These are phyloP conservation scores for Hapalemur alaotrensis DNA, from an alignment of 2,797 vertebrate species.

Conservation along the genomic window DNA sequence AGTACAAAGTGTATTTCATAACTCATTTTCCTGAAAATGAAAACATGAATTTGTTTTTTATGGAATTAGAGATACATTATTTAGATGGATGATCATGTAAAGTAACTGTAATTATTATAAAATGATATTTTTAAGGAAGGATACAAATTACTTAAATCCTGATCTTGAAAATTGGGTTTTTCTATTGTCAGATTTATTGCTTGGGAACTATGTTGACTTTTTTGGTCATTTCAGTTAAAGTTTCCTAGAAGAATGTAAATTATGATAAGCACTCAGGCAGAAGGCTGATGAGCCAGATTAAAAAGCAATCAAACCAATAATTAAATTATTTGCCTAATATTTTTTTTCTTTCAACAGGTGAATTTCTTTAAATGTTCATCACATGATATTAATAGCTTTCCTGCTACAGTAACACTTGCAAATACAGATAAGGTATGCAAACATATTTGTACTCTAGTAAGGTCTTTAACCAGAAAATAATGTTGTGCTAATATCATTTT, in stretches of 20 bases:
- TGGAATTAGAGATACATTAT: background rate
- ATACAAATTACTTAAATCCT: background rate
- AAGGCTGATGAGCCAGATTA: background rate
- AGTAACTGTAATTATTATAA: background rate
- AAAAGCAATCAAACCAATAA: conserved; percentile 46
- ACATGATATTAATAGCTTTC: background rate
- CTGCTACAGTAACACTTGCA: background rate
- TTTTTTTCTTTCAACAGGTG: background rate
- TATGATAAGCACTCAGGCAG: background rate
- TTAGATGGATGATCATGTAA: background rate
- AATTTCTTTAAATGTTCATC: background rate
- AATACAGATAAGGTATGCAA: conserved; percentile 38
- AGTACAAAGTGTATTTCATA: background rate
- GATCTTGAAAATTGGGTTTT: background rate
- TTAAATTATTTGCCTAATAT: conserved; percentile 28
- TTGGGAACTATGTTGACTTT: background rate
- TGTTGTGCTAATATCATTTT: background rate
- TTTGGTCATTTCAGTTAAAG: background rate
- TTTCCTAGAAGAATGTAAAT: conserved; percentile 32
- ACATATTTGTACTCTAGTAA: background rate
- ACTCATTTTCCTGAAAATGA: background rate
- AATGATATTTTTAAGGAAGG: background rate
- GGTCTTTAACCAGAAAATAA: conserved; percentile 26
- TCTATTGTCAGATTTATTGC: background rate
- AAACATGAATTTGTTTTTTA: background rate